Conservation (phyloP, 2,888 invertebrate species). For the Itoplectis maculator region DNA sequence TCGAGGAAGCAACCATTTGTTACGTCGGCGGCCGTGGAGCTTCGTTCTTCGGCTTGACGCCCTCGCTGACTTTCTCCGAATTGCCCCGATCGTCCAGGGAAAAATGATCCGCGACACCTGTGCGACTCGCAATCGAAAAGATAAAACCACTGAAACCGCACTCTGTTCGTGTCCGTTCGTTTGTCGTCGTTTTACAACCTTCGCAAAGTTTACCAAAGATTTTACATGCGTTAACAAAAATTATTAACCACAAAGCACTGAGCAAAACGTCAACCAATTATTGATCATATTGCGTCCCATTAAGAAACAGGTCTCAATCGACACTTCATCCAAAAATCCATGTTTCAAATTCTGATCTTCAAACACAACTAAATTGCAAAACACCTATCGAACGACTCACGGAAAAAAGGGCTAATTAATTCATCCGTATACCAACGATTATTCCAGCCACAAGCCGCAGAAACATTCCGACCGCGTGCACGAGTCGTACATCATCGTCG, state of each 20-base stretch:
- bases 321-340: too few species aligned
- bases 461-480: constrained; percentile 34
- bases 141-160: constrained; percentile 24
- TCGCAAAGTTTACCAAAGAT: background rate
- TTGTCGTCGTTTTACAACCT: too few species aligned
- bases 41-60: constrained; percentile 66
- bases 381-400: background rate
- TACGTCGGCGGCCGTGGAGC: constrained; percentile 71
- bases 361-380: background rate
- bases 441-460: background rate
- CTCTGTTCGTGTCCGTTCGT: background rate
- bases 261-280: background rate
- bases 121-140: constrained; percentile 47
- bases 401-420: background rate
- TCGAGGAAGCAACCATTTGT: constrained; percentile 81
- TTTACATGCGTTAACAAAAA: background rate
- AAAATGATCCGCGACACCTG: constrained; percentile 59
- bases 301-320: too few species aligned
- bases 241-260: background rate
- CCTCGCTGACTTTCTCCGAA: constrained; percentile 46
- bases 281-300: background rate
- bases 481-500: constrained; percentile 23
- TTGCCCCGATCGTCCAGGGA: constrained; percentile 25
- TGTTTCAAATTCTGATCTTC: too few species aligned
- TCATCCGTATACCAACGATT: background rate